A percentile compares a stretch with the other conserved stretches of the same genome.
These are phyloP conservation scores for Aleiodes leptofemur DNA, from an alignment of 2,888 invertebrate genomes.

Conservation along the genomic window DNA sequence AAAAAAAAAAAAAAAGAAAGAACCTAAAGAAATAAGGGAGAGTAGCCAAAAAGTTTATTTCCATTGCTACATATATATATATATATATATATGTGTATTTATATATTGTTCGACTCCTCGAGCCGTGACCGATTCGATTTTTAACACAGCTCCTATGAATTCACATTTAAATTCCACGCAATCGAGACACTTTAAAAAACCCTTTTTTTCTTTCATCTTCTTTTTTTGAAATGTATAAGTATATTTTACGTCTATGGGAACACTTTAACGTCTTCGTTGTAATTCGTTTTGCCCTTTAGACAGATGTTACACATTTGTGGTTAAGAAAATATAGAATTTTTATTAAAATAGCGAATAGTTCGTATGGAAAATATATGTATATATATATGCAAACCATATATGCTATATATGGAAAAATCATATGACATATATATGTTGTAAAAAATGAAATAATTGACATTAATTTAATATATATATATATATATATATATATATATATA, in stretches of 20 bases:
- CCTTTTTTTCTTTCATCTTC: slow-evolving; percentile 18
- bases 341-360: not conserved
- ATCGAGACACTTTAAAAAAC: slow-evolving; percentile 46
- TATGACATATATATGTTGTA: too few species aligned
- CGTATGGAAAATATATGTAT: too few species aligned
- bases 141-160: slow-evolving; percentile 66
- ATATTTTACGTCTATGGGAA: slow-evolving; percentile 37
- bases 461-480: too few species aligned
- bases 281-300: slow-evolving; percentile 53
- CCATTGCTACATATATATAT: slow-evolving; percentile 36
- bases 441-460: too few species aligned
- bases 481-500: too few species aligned
- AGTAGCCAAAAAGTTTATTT: slow-evolving; percentile 45
- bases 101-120: slow-evolving; percentile 68
- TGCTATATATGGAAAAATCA: too few species aligned
- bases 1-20: slow-evolving; percentile 31
- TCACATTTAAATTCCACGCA: slow-evolving; percentile 53
- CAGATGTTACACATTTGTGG: slow-evolving; percentile 35
- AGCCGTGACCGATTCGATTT: slow-evolving; percentile 74
- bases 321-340: slow-evolving; percentile 20
- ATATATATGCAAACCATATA: too few species aligned
- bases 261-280: slow-evolving; percentile 52
- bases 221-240: not conserved
- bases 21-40: slow-evolving; percentile 41
- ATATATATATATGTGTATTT: too few species aligned